A percentile compares a stretch with the other conserved stretches of the same genome.
phyloP scores from a whole-genome alignment of 2,797 vertebrate genomes.

The Hyperoplus lanceolatus region DNA sequence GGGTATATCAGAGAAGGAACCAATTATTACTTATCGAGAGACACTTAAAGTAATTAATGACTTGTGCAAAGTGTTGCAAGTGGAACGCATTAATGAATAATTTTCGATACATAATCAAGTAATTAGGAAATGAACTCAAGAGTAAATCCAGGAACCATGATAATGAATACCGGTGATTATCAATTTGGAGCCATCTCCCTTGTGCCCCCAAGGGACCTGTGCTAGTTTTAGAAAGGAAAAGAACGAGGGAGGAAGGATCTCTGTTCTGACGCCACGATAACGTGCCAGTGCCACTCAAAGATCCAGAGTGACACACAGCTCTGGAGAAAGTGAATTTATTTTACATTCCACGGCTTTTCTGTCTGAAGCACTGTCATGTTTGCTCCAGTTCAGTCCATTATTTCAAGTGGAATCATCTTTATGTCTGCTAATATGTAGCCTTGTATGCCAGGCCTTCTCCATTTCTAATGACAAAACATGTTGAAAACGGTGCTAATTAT shows the following conservation, averaged over 20 bases:
- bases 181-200: slow-evolving; percentile 85
- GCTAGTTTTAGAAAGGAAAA: slow-evolving; percentile 74
- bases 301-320: slow-evolving; percentile 76
- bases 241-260: slow-evolving; percentile 56
- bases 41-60: slow-evolving; percentile 87
- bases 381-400: slow-evolving; percentile 77
- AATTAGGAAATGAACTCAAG: slow-evolving; percentile 88
- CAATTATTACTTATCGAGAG: slow-evolving; percentile 83
- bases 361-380: slow-evolving; percentile 74
- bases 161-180: slow-evolving; percentile 88
- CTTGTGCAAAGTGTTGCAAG: slow-evolving; percentile 84
- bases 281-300: slow-evolving; percentile 78
- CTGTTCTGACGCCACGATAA: slow-evolving; percentile 70
- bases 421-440: slow-evolving; percentile 69
- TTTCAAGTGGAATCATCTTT: slow-evolving; percentile 77
- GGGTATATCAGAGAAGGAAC: slow-evolving; percentile 71
- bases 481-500: slow-evolving; percentile 78
- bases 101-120: slow-evolving; percentile 88
- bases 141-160: slow-evolving; percentile 83
- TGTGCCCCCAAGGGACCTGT: slow-evolving; percentile 78
- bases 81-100: slow-evolving; percentile 87
- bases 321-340: slow-evolving; percentile 58
- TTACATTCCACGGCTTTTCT: slow-evolving; percentile 53
- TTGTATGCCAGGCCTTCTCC: slow-evolving; percentile 61
- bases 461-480: slow-evolving; percentile 77